phyloP scores from a whole-genome alignment of 2,888 invertebrate species.

The Andricus curvator region DNA sequence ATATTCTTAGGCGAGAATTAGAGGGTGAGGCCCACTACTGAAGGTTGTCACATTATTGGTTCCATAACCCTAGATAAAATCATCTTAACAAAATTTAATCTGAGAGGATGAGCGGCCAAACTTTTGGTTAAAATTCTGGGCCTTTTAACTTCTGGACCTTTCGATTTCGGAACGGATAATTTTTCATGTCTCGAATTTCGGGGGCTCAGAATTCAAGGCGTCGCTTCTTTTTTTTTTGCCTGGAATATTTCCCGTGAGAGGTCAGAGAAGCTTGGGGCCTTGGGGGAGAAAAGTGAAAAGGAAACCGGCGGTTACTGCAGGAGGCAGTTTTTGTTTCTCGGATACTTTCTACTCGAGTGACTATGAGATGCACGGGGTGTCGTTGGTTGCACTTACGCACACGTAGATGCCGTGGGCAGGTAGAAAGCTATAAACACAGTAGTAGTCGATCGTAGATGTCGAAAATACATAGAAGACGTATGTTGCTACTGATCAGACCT shows the following conservation, averaged over 20 bases:
- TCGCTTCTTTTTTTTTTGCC: background rate
- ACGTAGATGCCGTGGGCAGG: constrained; percentile 21
- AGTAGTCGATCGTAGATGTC: constrained; percentile 15
- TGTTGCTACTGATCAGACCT: background rate
- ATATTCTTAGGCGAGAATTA: too few relatives aligned
- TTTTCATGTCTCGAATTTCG: constrained; percentile 7
- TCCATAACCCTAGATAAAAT: too few relatives aligned
- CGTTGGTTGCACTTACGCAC: constrained; percentile 5
- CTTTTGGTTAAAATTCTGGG: background rate
- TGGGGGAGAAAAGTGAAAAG: constrained; percentile 8
- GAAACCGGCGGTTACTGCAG: constrained; percentile 3
- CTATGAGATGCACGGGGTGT: background rate
- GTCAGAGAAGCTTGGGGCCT: background rate
- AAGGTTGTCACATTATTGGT: too few relatives aligned
- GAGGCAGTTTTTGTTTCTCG: constrained; percentile 5
- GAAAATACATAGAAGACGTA: constrained; percentile 12
- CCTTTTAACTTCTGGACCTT: background rate
- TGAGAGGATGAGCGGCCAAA: too few relatives aligned
- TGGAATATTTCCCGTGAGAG: background rate
- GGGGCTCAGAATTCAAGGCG: background rate
- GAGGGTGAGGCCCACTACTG: too few relatives aligned
- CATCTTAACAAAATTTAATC: too few relatives aligned
- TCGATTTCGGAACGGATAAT: background rate
- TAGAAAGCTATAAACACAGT: background rate
- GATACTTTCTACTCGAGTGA: constrained; percentile 19